phyloP scores from a whole-genome alignment of 2,113 vertebrate genomes.

The Acanthochromis polyacanthus region DNA sequence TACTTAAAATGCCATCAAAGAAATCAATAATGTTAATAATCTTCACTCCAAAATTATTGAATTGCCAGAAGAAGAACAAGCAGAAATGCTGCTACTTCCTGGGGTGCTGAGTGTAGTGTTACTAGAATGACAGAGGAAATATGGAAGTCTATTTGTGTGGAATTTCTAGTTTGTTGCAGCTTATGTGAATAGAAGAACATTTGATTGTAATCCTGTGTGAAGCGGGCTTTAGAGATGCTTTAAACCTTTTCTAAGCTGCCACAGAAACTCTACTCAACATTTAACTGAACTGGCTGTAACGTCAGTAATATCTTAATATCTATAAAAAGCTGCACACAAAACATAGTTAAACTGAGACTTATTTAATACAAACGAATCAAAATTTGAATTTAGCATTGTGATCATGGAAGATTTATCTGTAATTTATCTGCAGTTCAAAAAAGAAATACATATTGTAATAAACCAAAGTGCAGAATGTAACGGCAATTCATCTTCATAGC shows the following conservation, averaged over 20 bases:
- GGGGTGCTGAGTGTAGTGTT: conserved; percentile 11
- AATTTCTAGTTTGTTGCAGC: neutral
- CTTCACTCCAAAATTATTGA: conserved; percentile 9
- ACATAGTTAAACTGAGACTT: neutral
- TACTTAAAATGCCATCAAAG: neutral
- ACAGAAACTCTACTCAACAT: neutral
- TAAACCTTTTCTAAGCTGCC: neutral
- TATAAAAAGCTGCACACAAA: neutral
- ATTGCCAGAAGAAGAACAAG: neutral
- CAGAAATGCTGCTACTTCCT: conserved; percentile 10
- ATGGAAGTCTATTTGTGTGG: neutral
- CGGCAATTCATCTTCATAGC: neutral
- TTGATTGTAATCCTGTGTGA: neutral
- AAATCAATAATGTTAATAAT: conserved; percentile 21
- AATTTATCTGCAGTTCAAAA: neutral
- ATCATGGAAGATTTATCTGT: neutral
- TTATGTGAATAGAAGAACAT: neutral
- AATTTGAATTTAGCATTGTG: neutral
- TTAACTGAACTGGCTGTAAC: too few relatives aligned
- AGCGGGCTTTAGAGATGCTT: neutral
- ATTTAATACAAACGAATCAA: neutral
- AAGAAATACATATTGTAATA: neutral
- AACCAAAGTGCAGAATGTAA: neutral
- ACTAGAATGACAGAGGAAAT: neutral
- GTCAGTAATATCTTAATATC: too few relatives aligned